These are phyloP conservation scores for Casuarius casuarius DNA, from an alignment of 2,113 vertebrate species.

Conservation along the genomic window DNA sequence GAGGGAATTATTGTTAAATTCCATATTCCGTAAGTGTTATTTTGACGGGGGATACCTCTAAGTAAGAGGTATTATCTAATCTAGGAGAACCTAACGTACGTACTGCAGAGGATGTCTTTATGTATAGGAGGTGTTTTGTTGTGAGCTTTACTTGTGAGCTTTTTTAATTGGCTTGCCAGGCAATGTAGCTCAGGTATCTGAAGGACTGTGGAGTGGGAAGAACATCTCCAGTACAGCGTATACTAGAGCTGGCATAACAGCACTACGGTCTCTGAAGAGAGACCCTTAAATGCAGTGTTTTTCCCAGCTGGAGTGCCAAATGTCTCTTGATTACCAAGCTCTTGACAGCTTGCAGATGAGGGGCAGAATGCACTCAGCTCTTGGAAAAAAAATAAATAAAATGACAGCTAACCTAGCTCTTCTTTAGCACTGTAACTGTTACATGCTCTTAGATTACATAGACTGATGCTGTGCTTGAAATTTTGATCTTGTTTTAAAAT, in stretches of 20 bases:
- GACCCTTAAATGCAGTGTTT: constrained; percentile 12
- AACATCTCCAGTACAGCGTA: fast-evolving
- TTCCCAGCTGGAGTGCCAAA: constrained; percentile 54
- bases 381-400: not conserved
- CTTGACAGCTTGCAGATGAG: constrained; percentile 15
- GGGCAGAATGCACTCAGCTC: constrained; percentile 18
- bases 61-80: not conserved
- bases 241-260: not conserved
- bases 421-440: not conserved
- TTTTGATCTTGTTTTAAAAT: constrained; percentile 42
- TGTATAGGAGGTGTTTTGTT: not conserved
- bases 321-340: constrained; percentile 33
- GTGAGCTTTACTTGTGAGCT: not conserved
- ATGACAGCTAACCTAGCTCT: not conserved
- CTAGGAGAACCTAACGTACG: not conserved
- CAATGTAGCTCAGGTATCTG: not conserved
- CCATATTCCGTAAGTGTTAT: not conserved
- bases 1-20: not conserved
- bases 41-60: not conserved
- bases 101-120: not conserved
- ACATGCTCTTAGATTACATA: not conserved
- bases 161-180: not conserved
- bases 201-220: not conserved
- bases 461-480: not conserved
- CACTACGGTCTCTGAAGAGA: constrained; percentile 1